A percentile compares a stretch with the other conserved stretches of the same genome.
phyloP scores from a whole-genome alignment of 2,888 invertebrate genomes.

The Xylota segnis region DNA sequence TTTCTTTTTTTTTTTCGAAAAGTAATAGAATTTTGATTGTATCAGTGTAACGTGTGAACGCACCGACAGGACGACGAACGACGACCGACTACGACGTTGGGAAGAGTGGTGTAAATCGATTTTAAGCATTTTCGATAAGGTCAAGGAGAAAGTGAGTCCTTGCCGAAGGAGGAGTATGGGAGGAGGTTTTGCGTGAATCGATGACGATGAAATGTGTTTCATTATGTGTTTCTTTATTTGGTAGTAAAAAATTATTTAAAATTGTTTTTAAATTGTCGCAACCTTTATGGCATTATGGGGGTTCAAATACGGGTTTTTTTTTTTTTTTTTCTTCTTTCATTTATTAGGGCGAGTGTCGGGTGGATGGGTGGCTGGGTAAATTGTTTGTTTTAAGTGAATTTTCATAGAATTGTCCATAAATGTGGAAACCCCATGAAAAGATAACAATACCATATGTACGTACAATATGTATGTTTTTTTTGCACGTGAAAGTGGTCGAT shows the following conservation, averaged over 20 bases:
- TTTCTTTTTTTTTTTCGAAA: conserved; percentile 27
- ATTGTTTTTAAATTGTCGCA: conserved; percentile 54
- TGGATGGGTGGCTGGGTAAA: conserved; percentile 29
- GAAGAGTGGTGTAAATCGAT: conserved; percentile 56
- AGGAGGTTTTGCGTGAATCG: conserved; percentile 20
- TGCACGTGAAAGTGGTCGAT: conserved; percentile 3
- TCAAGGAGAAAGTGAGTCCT: conserved; percentile 39
- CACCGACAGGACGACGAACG: neutral
- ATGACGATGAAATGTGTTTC: conserved; percentile 53
- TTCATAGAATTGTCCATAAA: conserved; percentile 22
- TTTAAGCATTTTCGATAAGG: conserved; percentile 63
- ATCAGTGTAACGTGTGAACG: conserved; percentile 35
- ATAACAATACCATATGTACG: conserved; percentile 12
- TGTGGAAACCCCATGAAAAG: conserved; percentile 29
- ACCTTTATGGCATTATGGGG: conserved; percentile 41
- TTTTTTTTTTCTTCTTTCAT: conserved; percentile 22
- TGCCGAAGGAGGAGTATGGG: neutral
- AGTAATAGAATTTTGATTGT: conserved; percentile 55
- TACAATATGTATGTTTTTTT: no score
- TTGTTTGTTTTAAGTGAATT: conserved; percentile 37
- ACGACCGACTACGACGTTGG: no score
- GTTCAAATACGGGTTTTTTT: neutral
- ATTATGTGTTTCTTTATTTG: conserved; percentile 44
- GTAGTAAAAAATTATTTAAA: conserved; percentile 61
- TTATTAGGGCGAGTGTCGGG: neutral